Evolutionary conservation across 2,113 vertebrate species (phyloP).

Genomic region (Strix uralensis): DNA sequence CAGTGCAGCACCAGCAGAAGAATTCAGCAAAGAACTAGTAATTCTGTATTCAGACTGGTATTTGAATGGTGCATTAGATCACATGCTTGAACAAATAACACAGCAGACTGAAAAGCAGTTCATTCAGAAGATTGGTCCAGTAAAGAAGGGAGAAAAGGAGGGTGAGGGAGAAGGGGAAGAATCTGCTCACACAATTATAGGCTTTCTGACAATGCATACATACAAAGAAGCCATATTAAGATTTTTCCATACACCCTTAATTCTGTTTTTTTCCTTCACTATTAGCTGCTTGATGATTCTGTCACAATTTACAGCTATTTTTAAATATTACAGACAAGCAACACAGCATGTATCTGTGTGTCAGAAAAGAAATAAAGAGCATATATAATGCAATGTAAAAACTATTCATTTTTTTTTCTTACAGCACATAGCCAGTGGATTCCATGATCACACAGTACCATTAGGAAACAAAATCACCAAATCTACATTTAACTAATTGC

Average conservation of each 20-base stretch:
- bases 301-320: slow-evolving; percentile 3
- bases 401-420: neutral
- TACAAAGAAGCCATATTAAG: neutral
- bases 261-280: neutral
- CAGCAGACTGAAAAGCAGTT: neutral
- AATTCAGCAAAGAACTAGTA: neutral
- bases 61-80: neutral
- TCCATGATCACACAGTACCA: neutral
- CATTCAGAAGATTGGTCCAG: neutral
- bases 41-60: neutral
- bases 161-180: neutral
- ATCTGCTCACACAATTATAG: neutral
- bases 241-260: neutral
- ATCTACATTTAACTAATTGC: neutral
- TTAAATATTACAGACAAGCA: neutral
- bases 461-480: neutral
- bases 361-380: neutral
- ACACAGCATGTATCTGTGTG: neutral
- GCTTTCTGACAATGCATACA: neutral
- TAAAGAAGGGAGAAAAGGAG: neutral
- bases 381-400: neutral
- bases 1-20: neutral
- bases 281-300: neutral
- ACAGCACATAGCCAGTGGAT: neutral
- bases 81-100: neutral